Evolutionary conservation across 2,113 vertebrate genomes (phyloP).

Genomic region (Mormyrus lacerda): DNA sequence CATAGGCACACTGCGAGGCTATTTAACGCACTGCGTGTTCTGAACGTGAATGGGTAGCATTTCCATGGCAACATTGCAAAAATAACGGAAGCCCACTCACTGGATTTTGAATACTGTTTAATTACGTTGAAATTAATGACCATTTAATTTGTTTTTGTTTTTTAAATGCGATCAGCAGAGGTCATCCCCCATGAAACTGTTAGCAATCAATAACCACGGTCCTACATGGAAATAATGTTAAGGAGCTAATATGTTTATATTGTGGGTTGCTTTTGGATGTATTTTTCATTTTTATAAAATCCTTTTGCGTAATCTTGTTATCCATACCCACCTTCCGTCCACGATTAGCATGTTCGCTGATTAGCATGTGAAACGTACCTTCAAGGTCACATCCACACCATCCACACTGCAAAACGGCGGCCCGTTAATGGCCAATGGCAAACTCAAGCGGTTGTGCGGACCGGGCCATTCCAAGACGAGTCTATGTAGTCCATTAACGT

Average conservation of each 20-base stretch:
- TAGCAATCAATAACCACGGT: background rate
- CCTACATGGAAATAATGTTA: background rate
- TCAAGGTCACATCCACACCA: constrained; percentile 28
- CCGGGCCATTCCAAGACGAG: background rate
- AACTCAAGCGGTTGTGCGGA: background rate
- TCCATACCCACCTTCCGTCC: background rate
- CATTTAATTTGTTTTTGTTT: background rate
- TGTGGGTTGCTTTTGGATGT: background rate
- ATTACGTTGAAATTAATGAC: background rate
- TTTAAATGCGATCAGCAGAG: constrained; percentile 13
- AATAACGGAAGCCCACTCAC: background rate
- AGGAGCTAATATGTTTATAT: background rate
- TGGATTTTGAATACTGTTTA: background rate
- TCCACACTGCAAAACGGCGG: constrained; percentile 25
- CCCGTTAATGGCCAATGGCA: constrained; percentile 18
- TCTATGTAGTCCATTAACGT: background rate
- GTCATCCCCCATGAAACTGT: background rate
- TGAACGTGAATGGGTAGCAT: background rate
- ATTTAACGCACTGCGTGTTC: background rate
- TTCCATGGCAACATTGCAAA: background rate
- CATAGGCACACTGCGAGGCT: no score
- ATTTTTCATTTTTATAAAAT: background rate
- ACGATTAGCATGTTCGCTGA: constrained; percentile 25
- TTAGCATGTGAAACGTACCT: constrained; percentile 35
- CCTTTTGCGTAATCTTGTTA: constrained; percentile 21